Percentiles rank a stretch among this genome's conserved stretches.
Evolutionary conservation across 2,113 vertebrate genomes (phyloP).

Genomic region (Corythaixoides concolor): DNA sequence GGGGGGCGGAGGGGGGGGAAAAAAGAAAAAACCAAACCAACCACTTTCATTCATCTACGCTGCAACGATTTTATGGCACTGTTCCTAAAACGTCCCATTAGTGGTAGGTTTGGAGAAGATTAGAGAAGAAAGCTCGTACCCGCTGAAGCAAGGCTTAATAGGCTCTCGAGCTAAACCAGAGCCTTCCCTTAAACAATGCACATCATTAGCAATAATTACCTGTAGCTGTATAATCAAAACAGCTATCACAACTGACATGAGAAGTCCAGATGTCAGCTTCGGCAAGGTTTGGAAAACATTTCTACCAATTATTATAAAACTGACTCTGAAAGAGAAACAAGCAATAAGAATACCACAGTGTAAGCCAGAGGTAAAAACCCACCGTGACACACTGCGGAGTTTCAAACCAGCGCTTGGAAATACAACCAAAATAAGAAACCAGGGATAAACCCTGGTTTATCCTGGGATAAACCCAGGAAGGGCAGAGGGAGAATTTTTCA

Average conservation of each 20-base stretch:
- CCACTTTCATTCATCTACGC: neutral
- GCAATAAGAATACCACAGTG: neutral
- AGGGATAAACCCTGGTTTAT: no score
- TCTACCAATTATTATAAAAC: neutral
- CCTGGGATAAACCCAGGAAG: neutral
- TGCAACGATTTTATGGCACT: neutral
- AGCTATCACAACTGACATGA: slow-evolving; percentile 54
- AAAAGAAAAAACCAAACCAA: neutral
- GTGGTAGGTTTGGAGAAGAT: slow-evolving; percentile 9
- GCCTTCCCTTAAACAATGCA: slow-evolving; percentile 16
- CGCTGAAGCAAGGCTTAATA: slow-evolving; percentile 38
- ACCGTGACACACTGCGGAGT: neutral
- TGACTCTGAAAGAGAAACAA: neutral
- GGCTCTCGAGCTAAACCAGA: slow-evolving; percentile 39
- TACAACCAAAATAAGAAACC: neutral
- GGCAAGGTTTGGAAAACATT: slow-evolving; percentile 14
- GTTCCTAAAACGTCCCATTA: slow-evolving; percentile 27
- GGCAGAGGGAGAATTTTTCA: neutral
- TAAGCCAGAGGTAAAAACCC: neutral
- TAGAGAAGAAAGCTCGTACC: slow-evolving; percentile 27
- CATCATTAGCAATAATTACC: slow-evolving; percentile 58
- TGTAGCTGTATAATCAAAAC: slow-evolving; percentile 49
- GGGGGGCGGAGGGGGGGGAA: neutral
- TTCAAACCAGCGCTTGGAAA: neutral
- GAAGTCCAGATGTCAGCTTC: slow-evolving; percentile 40